phyloP scores from a whole-genome alignment of 2,113 vertebrate genomes.

The Carassius gibelio region DNA sequence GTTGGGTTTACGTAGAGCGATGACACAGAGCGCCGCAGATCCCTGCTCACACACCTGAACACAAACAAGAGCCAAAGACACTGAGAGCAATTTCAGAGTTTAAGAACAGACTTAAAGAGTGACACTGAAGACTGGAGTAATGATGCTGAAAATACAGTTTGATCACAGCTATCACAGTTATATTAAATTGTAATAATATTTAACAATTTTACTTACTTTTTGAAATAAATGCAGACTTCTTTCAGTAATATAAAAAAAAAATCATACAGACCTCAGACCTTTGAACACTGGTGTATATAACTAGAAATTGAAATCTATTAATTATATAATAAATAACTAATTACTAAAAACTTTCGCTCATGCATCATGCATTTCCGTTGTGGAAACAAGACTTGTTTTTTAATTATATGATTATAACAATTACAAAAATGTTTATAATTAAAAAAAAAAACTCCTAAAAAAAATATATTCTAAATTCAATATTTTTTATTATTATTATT shows the following conservation, averaged over 20 bases:
- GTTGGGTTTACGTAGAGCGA: conserved; percentile 90
- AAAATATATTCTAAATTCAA: no score
- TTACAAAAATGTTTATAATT: no score
- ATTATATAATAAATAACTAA: background rate
- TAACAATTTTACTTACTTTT: background rate
- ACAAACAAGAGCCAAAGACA: background rate
- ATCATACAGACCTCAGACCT: background rate
- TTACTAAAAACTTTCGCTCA: background rate
- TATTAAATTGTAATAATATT: background rate
- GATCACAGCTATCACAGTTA: no score
- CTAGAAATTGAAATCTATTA: background rate
- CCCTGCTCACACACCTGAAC: conserved; percentile 91
- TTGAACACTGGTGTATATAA: background rate
- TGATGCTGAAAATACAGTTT: no score
- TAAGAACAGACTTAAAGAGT: background rate
- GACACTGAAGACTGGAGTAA: background rate
- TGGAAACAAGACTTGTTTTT: background rate
- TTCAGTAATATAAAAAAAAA: background rate
- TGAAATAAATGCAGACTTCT: background rate
- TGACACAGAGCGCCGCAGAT: conserved; percentile 84
- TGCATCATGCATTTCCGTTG: background rate
- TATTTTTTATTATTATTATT: no score
- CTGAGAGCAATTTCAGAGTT: background rate
- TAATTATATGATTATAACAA: no score
- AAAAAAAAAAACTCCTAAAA: no score